These are phyloP conservation scores for Agonum fuliginosum DNA, from an alignment of 2,888 invertebrate genomes.

Conservation along the genomic window DNA sequence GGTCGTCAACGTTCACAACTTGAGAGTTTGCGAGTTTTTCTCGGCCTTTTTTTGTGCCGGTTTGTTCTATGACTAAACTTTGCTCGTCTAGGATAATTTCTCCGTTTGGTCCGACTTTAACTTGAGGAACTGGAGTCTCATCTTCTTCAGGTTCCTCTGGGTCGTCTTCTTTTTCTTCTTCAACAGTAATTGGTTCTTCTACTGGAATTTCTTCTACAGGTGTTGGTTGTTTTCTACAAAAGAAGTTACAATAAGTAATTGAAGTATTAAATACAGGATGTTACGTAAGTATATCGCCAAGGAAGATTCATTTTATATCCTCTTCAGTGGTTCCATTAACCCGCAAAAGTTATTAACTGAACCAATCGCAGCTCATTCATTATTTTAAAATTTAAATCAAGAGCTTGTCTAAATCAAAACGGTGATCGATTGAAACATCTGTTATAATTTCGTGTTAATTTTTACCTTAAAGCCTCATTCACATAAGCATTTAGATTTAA, in stretches of 20 bases:
- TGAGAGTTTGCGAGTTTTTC: conserved; percentile 80
- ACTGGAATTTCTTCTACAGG: not conserved
- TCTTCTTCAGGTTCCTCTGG: conserved; percentile 67
- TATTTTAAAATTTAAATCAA: no score
- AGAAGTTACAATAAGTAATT: conserved; percentile 59
- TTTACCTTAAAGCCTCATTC: no score
- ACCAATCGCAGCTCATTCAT: no score
- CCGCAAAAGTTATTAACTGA: no score
- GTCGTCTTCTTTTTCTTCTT: conserved; percentile 62
- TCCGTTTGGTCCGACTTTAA: conserved; percentile 90
- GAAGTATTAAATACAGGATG: no score
- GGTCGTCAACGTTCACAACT: conserved; percentile 81
- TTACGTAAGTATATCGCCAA: no score
- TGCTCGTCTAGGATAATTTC: conserved; percentile 90
- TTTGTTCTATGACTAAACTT: conserved; percentile 87
- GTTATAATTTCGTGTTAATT: no score
- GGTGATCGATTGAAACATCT: no score
- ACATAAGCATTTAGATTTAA: no score
- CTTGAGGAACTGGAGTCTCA: conserved; percentile 84
- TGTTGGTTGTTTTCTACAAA: conserved; percentile 64
- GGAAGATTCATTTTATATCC: no score
- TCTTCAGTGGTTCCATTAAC: no score
- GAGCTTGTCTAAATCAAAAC: no score
- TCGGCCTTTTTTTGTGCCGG: conserved; percentile 77
- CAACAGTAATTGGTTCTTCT: conserved; percentile 16